Base-by-base conservation (phyloP, 2,113 vertebrate genomes). In the Gadus chalcogrammus region DNA sequence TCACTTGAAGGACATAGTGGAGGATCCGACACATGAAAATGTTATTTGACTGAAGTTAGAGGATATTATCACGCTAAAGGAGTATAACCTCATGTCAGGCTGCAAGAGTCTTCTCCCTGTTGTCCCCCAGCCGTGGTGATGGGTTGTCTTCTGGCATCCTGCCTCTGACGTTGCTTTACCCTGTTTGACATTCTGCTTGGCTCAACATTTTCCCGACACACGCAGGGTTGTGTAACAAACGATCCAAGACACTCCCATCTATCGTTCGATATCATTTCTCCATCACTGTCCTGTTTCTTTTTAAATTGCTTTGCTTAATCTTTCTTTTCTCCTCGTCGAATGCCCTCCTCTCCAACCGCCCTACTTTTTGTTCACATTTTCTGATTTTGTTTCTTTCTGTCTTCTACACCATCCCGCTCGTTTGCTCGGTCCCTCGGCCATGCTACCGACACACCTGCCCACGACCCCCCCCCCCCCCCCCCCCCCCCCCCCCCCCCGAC, bases 41-140 rank as follows among this genome's bases (percentile, higher is more conserved):
- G 9, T 48, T 48, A 48, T 48, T 48, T 9, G 42, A 82, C 72
- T 71, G 74, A 12, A 82, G 79, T 84, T 73, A 84, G 81, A 76
- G 71, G 72, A 48, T 48, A 48, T 48, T 48, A 48, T 13, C 42
- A 42, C 38, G 2, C 68, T 77, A 64, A 67, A 74, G 62, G 74
- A 74, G 24, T 82, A 83, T 80, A 59, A 70, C 63, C 52, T 76
- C 9, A 20, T 12, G 16, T 48, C 42, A 48, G 42, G 42, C 42
- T 9, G 1, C 42, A 13, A 48, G 42, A 48, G 42, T 48, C 8
- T 12, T 48, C 42, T 13, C 42, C 8, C 6, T 48, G 2, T 48
- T 48, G 8, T 48, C 42, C 42, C 8, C 42, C 42, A 48, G 12
- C 42, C 8, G 13, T 48, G 42, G 42, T 2, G 27, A 60, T 15